Base-by-base conservation (phyloP, 2,797 vertebrate species). In the Myotis myotis region DNA sequence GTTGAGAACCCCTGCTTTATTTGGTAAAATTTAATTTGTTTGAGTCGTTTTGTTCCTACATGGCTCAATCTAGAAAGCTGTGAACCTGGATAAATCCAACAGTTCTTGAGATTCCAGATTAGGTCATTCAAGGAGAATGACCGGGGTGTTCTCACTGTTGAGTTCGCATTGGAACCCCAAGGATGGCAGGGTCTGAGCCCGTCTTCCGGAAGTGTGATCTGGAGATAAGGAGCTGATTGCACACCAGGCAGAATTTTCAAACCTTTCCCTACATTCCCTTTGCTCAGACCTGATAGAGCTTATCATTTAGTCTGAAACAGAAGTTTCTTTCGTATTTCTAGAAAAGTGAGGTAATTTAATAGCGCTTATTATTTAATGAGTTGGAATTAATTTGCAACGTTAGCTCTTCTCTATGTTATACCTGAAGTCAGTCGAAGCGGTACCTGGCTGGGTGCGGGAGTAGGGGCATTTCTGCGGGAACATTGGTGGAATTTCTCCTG, bases 21-120 rank as follows among this genome's bases (percentile, higher is more conserved):
- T 44, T 93, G 82, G 85, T n/a, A 36, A 71, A 75, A 20, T 71
- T 76, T 28, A 53, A 82, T 91, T 91, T 81, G 55, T 23, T 68
- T 71, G 38, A 70, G 55, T 78, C 53, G 36, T 38, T 16, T 25
- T 80, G 0, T 88, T 57, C 81, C 13, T 47, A 49, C 2, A 28
- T 68, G 17, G 22, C 51, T 74, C 13, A 79, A 10, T 71, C 36
- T 72, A 44, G 49, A 90, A 87, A 89, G 8, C 9, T 82, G 36
- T 1, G 17, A 88, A 71, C 28, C 38, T 19, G 17, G 23, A 60
- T 57, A 79, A 70, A 82, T 71, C 8, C 23, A 62, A 30, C 1
- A 49, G 8, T 47, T 83, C 15, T 71, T 74, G 4, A 79, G 55
- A 88, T 66, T 57, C 38, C 38, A 60, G 16, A 28, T 64, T 9